phyloP scores from a whole-genome alignment of 2,888 invertebrate species.

The Eupithecia subumbrata region DNA sequence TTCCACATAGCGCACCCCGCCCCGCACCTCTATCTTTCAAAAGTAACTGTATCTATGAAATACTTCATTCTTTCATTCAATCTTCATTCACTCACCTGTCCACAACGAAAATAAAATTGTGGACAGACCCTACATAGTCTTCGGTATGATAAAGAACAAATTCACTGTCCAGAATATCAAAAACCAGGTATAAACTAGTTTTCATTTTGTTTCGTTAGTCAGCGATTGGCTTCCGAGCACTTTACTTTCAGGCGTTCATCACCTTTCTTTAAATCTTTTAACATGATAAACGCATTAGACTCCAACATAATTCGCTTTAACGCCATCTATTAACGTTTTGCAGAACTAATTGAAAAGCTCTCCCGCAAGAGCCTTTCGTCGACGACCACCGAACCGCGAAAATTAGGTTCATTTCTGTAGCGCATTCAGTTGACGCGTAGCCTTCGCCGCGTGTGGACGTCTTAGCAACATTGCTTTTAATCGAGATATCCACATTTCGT shows the following conservation, averaged over 20 bases:
- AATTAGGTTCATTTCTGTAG: constrained; percentile 72
- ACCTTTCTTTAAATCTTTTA: neutral
- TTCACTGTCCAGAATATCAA: neutral
- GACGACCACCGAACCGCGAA: constrained; percentile 59
- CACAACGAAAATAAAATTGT: too few relatives aligned
- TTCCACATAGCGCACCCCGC: too few relatives aligned
- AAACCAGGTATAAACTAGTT: neutral
- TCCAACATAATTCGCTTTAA: constrained; percentile 29
- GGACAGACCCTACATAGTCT: too few relatives aligned
- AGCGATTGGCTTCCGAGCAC: neutral
- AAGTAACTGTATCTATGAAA: too few relatives aligned
- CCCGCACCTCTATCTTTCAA: too few relatives aligned
- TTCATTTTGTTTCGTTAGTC: neutral
- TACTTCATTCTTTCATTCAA: too few relatives aligned
- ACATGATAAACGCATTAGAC: neutral
- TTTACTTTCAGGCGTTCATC: neutral
- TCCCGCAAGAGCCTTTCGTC: constrained; percentile 55
- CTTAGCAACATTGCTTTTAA: constrained; percentile 19
- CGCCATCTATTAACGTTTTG: constrained; percentile 55
- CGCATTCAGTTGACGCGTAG: constrained; percentile 67
- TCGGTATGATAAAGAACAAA: neutral
- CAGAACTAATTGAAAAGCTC: constrained; percentile 51
- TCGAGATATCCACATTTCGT: constrained; percentile 31
- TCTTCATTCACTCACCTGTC: too few relatives aligned
- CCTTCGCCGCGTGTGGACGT: constrained; percentile 51